A percentile compares a stretch with the other conserved stretches of the same genome.
phyloP scores from a whole-genome alignment of 2,113 vertebrate genomes.

The Charina bottae region DNA sequence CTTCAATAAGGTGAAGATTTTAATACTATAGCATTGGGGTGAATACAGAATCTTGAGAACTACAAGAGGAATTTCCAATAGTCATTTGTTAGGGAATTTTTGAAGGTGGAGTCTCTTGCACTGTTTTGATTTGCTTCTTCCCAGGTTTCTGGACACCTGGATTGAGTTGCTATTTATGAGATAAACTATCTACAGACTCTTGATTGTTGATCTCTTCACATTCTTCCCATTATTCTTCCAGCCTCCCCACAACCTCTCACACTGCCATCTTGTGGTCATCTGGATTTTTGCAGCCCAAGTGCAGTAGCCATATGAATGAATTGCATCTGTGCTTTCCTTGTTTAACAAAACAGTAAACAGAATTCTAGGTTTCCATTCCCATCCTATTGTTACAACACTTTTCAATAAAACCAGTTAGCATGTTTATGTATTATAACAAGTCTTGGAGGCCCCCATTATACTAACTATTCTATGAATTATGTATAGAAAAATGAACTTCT shows the following conservation, averaged over 20 bases:
- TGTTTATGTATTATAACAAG: constrained; percentile 3
- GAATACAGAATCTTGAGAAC: not conserved
- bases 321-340: not conserved
- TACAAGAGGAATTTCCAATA: not conserved
- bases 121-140: not conserved
- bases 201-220: not conserved
- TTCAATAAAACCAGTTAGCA: not conserved
- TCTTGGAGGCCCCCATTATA: not conserved
- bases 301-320: not conserved
- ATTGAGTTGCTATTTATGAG: not conserved
- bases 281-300: not conserved
- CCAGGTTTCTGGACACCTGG: not conserved
- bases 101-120: not conserved
- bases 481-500: constrained; percentile 15
- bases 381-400: not conserved
- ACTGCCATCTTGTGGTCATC: not conserved
- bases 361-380: not conserved
- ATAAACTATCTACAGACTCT: not conserved
- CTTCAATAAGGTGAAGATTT: not conserved
- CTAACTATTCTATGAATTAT: constrained; percentile 23
- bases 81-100: not conserved
- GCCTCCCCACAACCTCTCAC: not conserved
- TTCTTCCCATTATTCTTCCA: not conserved
- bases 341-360: not conserved
- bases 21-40: not conserved